A percentile compares a stretch with the other conserved stretches of the same genome.
Evolutionary conservation across 2,888 invertebrate species (phyloP).

Genomic region (Drosophila ezoana): DNA sequence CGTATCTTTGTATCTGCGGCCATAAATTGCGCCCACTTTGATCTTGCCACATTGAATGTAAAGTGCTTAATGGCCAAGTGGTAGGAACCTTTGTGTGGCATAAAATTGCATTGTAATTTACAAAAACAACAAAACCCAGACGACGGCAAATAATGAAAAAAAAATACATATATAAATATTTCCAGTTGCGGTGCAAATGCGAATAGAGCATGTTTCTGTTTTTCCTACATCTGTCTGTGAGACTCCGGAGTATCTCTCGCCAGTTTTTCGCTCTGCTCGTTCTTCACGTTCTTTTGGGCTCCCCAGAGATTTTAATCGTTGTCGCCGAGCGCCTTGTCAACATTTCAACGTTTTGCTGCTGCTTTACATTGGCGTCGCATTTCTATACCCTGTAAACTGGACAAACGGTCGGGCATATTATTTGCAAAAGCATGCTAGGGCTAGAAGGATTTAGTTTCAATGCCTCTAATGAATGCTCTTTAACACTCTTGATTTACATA

Average conservation of each 20-base stretch:
- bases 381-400: constrained; percentile 29
- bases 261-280: constrained; percentile 25
- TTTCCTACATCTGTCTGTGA: constrained; percentile 38
- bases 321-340: constrained; percentile 79
- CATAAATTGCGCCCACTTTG: constrained; percentile 78
- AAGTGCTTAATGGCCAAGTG: constrained; percentile 75
- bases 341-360: constrained; percentile 74
- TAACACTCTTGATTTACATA: too few relatives aligned
- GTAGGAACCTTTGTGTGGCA: constrained; percentile 71
- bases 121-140: constrained; percentile 49
- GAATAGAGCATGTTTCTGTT: constrained; percentile 32
- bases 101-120: constrained; percentile 80
- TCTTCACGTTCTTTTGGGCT: constrained; percentile 56
- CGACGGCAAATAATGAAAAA: constrained; percentile 8
- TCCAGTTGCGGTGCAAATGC: constrained; percentile 47
- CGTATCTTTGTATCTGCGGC: constrained; percentile 76
- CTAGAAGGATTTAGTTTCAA: too few relatives aligned
- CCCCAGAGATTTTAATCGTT: constrained; percentile 80
- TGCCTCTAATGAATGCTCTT: too few relatives aligned
- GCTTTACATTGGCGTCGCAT: constrained; percentile 79
- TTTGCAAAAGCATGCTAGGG: too few relatives aligned
- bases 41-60: constrained; percentile 79
- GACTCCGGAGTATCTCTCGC: constrained; percentile 19
- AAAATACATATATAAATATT: constrained; percentile 18
- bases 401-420: background rate